Conservation (phyloP, 2,113 vertebrate species). For the Numenius arquata region DNA sequence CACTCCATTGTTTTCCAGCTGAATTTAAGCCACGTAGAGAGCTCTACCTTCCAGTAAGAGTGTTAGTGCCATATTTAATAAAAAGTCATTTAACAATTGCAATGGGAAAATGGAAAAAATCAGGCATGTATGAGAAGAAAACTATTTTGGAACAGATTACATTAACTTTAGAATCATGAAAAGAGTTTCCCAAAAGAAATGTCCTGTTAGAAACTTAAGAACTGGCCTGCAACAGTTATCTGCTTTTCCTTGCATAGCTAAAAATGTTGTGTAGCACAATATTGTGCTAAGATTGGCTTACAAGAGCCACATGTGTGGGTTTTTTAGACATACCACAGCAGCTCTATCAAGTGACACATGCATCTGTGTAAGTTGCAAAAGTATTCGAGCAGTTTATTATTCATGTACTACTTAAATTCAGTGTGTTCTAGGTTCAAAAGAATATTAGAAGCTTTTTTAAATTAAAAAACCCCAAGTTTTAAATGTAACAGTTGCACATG, state of each 20-base stretch:
- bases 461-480: constrained; percentile 29
- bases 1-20: constrained; percentile 59
- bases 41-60: constrained; percentile 40
- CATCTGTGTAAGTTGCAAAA: constrained; percentile 70
- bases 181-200: constrained; percentile 49
- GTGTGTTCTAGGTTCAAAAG: constrained; percentile 67
- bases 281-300: constrained; percentile 63
- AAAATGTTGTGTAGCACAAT: constrained; percentile 65
- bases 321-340: constrained; percentile 46
- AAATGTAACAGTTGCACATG: constrained; percentile 66
- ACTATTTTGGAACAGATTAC: constrained; percentile 25
- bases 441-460: constrained; percentile 61
- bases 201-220: constrained; percentile 42
- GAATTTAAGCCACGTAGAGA: constrained; percentile 46
- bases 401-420: constrained; percentile 68
- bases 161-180: constrained; percentile 37
- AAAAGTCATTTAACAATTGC: constrained; percentile 31
- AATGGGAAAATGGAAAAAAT: constrained; percentile 14
- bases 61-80: constrained; percentile 55
- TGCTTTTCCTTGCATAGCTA: constrained; percentile 66
- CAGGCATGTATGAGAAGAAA: constrained; percentile 12
- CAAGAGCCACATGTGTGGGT: neutral
- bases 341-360: constrained; percentile 56
- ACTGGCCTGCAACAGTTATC: constrained; percentile 58
- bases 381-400: constrained; percentile 69